Evolutionary conservation across 2,888 invertebrate species (phyloP).

Genomic region (Margaritifera margaritifera): DNA sequence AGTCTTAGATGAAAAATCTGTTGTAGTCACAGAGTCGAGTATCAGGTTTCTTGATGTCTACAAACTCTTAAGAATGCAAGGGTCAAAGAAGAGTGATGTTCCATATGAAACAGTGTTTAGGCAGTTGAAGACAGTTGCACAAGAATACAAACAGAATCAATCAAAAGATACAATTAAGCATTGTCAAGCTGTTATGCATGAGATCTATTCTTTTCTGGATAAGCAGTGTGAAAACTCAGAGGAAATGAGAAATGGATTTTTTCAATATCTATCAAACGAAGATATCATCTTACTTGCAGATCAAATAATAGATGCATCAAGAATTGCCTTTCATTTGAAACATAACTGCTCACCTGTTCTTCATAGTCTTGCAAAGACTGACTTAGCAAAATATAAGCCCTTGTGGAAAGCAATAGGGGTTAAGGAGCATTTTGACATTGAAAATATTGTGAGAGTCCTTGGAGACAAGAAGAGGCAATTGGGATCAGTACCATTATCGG

Average conservation of each 20-base stretch:
- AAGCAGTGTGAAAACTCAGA: background rate
- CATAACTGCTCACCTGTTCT: too few relatives aligned
- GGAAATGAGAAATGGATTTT: background rate
- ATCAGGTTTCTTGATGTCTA: too few relatives aligned
- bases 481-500: background rate
- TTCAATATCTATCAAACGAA: constrained; percentile 4
- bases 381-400: too few relatives aligned
- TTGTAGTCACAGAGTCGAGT: too few relatives aligned
- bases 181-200: background rate
- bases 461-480: background rate
- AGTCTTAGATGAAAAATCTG: background rate
- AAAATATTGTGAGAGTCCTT: background rate
- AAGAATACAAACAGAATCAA: too few relatives aligned
- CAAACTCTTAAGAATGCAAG: too few relatives aligned
- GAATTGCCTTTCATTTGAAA: too few relatives aligned
- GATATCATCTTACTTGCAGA: background rate
- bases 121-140: background rate
- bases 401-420: background rate
- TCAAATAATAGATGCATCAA: too few relatives aligned
- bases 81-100: background rate
- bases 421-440: background rate
- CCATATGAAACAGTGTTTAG: background rate
- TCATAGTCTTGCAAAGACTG: too few relatives aligned
- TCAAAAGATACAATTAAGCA: too few relatives aligned
- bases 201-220: constrained; percentile 7